These are phyloP conservation scores for Neoitamus cyanurus DNA, from an alignment of 2,888 invertebrate species.

Conservation along the genomic window DNA sequence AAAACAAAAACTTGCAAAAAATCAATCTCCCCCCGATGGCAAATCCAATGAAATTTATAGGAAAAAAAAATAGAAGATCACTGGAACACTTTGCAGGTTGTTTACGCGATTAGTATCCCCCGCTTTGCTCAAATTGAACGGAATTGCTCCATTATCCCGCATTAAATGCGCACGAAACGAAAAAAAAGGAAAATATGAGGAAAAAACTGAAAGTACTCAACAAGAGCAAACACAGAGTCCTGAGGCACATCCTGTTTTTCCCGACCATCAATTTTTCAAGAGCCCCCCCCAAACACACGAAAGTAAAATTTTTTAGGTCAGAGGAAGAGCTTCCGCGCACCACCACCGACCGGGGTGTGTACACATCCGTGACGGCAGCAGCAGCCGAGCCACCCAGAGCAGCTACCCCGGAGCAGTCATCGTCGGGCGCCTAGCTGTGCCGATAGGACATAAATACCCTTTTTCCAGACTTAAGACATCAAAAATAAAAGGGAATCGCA, in stretches of 20 bases:
- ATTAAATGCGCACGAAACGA: not conserved
- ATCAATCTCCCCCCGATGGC: not conserved
- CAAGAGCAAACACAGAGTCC: not conserved
- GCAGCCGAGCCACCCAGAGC: not conserved
- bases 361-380: not conserved
- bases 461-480: conserved; percentile 16
- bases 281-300: not conserved
- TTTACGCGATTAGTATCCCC: not conserved
- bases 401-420: not conserved
- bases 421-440: not conserved
- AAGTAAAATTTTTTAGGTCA: conserved; percentile 21
- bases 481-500: not conserved
- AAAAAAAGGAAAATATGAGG: not conserved
- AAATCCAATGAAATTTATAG: not conserved
- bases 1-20: not conserved
- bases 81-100: not conserved
- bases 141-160: conserved; percentile 14
- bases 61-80: not conserved
- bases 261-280: conserved; percentile 2
- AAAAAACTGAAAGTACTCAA: not conserved
- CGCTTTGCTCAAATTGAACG: not conserved
- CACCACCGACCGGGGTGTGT: not conserved
- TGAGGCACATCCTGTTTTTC: not conserved
- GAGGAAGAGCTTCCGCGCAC: not conserved
- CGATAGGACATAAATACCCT: not conserved